phyloP scores from a whole-genome alignment of 2,113 vertebrate species.

The Eulemur rufifrons region DNA sequence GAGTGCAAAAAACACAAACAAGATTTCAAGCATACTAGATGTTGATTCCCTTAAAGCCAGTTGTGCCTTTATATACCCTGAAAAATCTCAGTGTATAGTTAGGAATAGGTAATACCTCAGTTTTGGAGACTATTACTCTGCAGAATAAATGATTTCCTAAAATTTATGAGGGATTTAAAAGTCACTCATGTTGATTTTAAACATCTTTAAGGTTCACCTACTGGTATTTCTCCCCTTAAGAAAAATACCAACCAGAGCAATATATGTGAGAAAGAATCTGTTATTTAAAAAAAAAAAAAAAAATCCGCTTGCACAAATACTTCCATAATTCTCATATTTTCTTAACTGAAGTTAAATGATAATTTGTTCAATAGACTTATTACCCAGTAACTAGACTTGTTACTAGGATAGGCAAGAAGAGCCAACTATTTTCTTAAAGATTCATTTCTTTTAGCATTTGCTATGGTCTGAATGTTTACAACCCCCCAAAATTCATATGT shows the following conservation, averaged over 20 bases:
- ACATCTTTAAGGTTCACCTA: not conserved
- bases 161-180: not conserved
- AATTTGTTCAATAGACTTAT: not conserved
- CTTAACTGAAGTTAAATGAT: constrained; percentile 26
- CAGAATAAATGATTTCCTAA: constrained; percentile 31
- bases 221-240: not conserved
- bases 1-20: not conserved
- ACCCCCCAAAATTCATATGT: not conserved
- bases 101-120: not conserved
- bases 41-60: not conserved
- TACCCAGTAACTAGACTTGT: not conserved
- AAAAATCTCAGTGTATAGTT: not conserved
- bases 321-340: not conserved
- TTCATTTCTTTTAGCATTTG: not conserved
- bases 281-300: not conserved
- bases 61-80: not conserved
- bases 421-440: not conserved
- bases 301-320: not conserved
- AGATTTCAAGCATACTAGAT: not conserved
- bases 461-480: not conserved
- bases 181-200: constrained; percentile 26
- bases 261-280: not conserved
- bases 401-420: not conserved
- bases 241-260: not conserved
- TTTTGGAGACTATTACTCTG: not conserved